Percentiles rank a stretch among this genome's conserved stretches.
Conservation (phyloP, 2,888 invertebrate genomes). For the Epirrhoe alternata region DNA sequence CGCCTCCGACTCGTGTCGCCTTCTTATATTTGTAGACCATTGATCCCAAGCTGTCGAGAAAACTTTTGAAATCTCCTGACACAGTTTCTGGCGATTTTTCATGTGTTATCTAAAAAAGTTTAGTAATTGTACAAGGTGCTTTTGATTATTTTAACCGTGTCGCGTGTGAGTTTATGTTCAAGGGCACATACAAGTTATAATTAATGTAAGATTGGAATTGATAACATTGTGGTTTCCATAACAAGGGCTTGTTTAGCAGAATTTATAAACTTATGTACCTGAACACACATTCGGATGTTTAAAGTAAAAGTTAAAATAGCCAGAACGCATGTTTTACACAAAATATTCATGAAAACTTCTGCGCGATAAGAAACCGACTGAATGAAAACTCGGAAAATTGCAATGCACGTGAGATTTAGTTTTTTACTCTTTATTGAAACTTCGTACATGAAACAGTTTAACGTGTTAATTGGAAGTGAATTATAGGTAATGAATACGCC, state of each 20-base stretch:
- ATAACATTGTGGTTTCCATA: conserved; percentile 10
- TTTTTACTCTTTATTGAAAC: conserved; percentile 33
- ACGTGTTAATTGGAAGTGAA: background rate
- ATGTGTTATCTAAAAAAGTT: conserved; percentile 12
- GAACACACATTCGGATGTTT: conserved; percentile 36
- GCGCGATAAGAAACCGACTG: conserved; percentile 40
- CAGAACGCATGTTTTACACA: conserved; percentile 44
- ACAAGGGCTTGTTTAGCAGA: background rate
- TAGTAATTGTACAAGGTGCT: background rate
- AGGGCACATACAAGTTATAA: background rate
- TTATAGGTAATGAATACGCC: background rate
- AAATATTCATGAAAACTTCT: conserved; percentile 54
- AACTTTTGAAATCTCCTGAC: conserved; percentile 55
- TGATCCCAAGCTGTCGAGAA: conserved; percentile 55
- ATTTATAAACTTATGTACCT: conserved; percentile 35
- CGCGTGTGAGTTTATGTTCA: conserved; percentile 9
- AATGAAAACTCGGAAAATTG: conserved; percentile 37
- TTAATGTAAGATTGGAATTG: conserved; percentile 1
- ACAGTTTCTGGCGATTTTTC: conserved; percentile 17
- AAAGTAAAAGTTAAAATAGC: conserved; percentile 36
- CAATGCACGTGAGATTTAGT: conserved; percentile 30
- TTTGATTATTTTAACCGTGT: conserved; percentile 6
- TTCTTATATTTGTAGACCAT: conserved; percentile 54
- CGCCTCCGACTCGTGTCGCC: conserved; percentile 21
- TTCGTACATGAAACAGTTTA: conserved; percentile 1